phyloP scores from a whole-genome alignment of 2,797 vertebrate species.

The Falco naumanni region DNA sequence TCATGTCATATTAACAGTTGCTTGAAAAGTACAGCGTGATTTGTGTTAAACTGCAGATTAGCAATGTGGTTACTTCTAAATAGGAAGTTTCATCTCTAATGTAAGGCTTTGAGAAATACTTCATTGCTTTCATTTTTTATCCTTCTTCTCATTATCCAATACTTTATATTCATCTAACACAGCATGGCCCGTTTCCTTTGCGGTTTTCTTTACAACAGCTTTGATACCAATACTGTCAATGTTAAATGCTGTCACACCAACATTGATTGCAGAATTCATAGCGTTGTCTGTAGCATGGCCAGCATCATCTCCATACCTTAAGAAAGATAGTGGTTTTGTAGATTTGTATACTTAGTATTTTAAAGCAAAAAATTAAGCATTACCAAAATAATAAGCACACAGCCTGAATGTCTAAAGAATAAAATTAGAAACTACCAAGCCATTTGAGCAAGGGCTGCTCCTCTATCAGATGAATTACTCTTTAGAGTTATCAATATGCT shows the following conservation, averaged over 20 bases:
- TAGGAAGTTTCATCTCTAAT: conserved; percentile 5
- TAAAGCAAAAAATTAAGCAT: background rate
- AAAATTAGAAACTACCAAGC: background rate
- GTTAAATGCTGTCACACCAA: conserved; percentile 93
- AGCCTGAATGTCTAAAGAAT: background rate
- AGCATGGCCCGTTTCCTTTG: conserved; percentile 89
- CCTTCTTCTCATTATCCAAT: conserved; percentile 75
- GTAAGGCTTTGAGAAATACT: conserved; percentile 65
- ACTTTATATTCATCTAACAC: conserved; percentile 93
- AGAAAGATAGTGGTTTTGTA: background rate
- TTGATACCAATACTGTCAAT: conserved; percentile 96
- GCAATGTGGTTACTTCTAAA: conserved; percentile 20
- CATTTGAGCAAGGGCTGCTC: background rate
- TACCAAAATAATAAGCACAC: background rate
- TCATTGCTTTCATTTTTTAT: conserved; percentile 15
- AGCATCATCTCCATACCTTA: conserved; percentile 92
- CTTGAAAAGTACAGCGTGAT: conserved; percentile 42
- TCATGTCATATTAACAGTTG: conserved; percentile 20
- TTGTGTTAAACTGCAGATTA: conserved; percentile 1
- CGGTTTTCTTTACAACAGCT: conserved; percentile 93
- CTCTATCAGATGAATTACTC: background rate
- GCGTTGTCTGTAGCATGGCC: conserved; percentile 92
- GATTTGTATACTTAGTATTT: background rate
- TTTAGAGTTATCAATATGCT: background rate
- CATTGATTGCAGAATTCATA: conserved; percentile 93